Base-by-base conservation (phyloP, 2,113 vertebrate species). In the Pseudorectes ferrugineus region DNA sequence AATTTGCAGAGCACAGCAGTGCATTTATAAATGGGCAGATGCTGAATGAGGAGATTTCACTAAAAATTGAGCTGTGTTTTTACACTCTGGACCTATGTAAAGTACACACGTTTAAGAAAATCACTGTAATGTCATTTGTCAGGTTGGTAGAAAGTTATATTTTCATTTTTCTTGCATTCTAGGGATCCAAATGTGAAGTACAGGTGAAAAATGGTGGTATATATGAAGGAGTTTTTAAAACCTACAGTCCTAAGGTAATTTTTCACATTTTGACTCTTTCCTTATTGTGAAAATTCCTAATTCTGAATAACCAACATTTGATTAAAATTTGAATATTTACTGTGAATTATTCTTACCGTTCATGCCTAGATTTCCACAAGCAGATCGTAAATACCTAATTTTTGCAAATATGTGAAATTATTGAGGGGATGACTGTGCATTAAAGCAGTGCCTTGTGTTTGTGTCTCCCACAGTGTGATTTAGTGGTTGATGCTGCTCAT, bases 141-240 rank as follows among this genome's bases (percentile, higher is more conserved):
- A 42, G 19, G 4, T 76, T 81, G 52, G 12, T 46, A 65, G 22
- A 81, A 72, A 89, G 13, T 80, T 81, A n/a, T 13, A 23, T 92
- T 89, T 85, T 74, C 46, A 14, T 88, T 95, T 86, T 85, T 93
- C 31, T 81, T 92, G 84, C 79, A 6, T 97, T 98, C 65, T 94
- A 99, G 99, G 99, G 99, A 97, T 99, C 98, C 96, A 99, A 99
- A 98, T 99, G 99, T 98, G 99, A 99, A 98, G 98, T 99, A 92
- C 99, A 99, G 97, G 99, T 99, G 93, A 99, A 99, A 98, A 99
- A 99, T n/a, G 99, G 99, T 96, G 98, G 98, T 62, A 95, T 99
- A 96, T 99, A 99, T 98, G 99, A 99, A 98, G 99, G 99, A 97
- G 99, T 99, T 97, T 99, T 99, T 98, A 99, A 99, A 98, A 99